Base-by-base conservation (phyloP, 2,113 vertebrate species). In the Podarcis muralis region DNA sequence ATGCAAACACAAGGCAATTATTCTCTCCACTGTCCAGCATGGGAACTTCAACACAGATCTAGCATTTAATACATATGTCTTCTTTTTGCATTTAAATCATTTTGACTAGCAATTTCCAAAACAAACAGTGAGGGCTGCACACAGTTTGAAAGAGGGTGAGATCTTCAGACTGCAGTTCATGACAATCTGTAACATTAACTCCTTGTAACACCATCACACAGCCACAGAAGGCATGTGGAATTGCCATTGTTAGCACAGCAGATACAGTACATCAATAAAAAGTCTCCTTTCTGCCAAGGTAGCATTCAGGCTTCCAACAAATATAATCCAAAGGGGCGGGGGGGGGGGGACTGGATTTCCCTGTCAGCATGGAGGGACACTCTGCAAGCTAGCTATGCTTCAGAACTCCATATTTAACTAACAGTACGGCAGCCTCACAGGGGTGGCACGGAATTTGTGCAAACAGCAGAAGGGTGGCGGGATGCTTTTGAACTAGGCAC, bases 401-500 rank as follows among this genome's bases (percentile, higher is more conserved):
- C 27, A 93, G 85, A 96, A 93, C 92, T 92, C 91, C 88, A 90
- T 89, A 91, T 89, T 93, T 91, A 90, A 86, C 88, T 92, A 97
- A 90, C 93, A 91, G 94, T 88, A 77, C 84, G 91, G 86, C 87
- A 93, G 88, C 90, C 57, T 76, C 87, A 59, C 90, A 72, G 76
- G 92, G 91, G 79, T 92, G 92, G 83, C 94, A 92, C 0, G 91
- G 91, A 94, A 94, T 93, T 94, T 89, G 72, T 91, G 76, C 82
- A 90, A 90, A 89, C 91, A 89, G 91, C 88, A 90, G 90, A 96
- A 15, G 23, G 76, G 13, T 2, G 59, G 25, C 18, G 2, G 88
- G 95, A 90, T 93, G 95, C 89, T 95, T 95, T 92, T 37, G 93
- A 95, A 93, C 82, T 87, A 95, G 93, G 93, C 91, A 90, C 27